A percentile compares a stretch with the other conserved stretches of the same genome.
Evolutionary conservation across 2,888 invertebrate species (phyloP).

Genomic region (Caenorhabditis auriculariae): DNA sequence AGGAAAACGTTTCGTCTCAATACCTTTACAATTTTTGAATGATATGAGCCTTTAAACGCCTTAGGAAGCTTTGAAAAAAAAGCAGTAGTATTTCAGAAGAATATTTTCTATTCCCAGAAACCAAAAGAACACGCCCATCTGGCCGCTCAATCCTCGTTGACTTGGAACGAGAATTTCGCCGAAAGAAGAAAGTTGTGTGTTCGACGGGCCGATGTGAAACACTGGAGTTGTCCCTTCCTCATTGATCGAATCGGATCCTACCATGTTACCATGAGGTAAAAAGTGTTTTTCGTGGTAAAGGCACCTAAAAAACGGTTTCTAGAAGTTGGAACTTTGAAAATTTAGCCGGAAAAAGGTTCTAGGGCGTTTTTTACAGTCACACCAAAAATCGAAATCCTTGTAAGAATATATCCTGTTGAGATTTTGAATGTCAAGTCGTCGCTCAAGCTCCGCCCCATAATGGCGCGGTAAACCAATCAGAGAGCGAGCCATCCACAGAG

Average conservation of each 20-base stretch:
- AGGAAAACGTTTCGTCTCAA: neutral
- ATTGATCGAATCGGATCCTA: constrained; percentile 82
- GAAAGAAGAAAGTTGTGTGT: constrained; percentile 86
- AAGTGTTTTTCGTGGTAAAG: neutral
- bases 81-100: neutral
- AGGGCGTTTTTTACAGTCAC: neutral
- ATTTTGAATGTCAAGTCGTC: too few relatives aligned
- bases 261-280: constrained; percentile 81
- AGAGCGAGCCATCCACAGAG: too few relatives aligned
- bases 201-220: constrained; percentile 73
- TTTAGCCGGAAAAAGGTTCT: neutral
- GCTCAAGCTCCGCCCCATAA: too few relatives aligned
- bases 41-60: neutral
- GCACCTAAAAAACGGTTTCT: neutral
- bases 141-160: constrained; percentile 83
- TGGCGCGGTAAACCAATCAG: too few relatives aligned
- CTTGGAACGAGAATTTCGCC: constrained; percentile 95
- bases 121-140: constrained; percentile 76
- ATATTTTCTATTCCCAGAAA: constrained; percentile 68
- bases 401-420: too few relatives aligned
- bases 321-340: neutral
- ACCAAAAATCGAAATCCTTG: too few relatives aligned
- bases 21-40: neutral
- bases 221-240: constrained; percentile 89
- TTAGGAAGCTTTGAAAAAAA: neutral